A percentile compares a stretch with the other conserved stretches of the same genome.
phyloP scores from a whole-genome alignment of 1,140 invertebrate genomes.

The Battus philenor region DNA sequence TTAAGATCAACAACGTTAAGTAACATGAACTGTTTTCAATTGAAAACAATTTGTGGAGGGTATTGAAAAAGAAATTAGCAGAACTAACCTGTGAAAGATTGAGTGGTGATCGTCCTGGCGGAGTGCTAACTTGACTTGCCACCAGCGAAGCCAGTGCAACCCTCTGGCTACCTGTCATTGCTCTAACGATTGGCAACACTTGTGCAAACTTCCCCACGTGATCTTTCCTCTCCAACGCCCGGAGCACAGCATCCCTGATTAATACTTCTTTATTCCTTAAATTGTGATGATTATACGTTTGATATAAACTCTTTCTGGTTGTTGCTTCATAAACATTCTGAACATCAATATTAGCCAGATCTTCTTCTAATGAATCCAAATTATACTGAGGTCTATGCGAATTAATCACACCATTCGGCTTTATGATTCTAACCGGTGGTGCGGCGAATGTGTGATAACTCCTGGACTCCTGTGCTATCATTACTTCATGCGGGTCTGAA shows the following conservation, averaged over 20 bases:
- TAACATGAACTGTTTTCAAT: too few species aligned
- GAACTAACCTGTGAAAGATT: conserved; percentile 73
- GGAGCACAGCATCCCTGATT: conserved; percentile 65
- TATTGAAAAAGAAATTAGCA: neutral
- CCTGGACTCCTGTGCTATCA: conserved; percentile 62
- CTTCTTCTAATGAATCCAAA: conserved; percentile 52
- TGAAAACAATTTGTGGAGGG: too few species aligned
- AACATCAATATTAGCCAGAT: conserved; percentile 23
- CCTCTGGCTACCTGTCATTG: conserved; percentile 77
- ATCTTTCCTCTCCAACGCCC: conserved; percentile 69
- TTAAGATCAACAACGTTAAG: neutral
- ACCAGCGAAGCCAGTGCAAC: conserved; percentile 78
- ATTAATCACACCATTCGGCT: conserved; percentile 61
- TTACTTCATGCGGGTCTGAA: conserved; percentile 45
- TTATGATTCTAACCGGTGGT: conserved; percentile 49
- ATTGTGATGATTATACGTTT: conserved; percentile 59
- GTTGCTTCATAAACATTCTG: conserved; percentile 33
- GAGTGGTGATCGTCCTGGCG: conserved; percentile 64
- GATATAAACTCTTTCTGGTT: conserved; percentile 36
- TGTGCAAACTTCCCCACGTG: conserved; percentile 75
- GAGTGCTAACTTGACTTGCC: conserved; percentile 77
- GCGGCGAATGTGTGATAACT: conserved; percentile 53
- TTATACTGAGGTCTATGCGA: conserved; percentile 70
- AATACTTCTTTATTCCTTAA: conserved; percentile 69
- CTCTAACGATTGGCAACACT: conserved; percentile 80